These are phyloP conservation scores for Dasyurus viverrinus DNA, from an alignment of 2,113 vertebrate genomes.

Conservation along the genomic window DNA sequence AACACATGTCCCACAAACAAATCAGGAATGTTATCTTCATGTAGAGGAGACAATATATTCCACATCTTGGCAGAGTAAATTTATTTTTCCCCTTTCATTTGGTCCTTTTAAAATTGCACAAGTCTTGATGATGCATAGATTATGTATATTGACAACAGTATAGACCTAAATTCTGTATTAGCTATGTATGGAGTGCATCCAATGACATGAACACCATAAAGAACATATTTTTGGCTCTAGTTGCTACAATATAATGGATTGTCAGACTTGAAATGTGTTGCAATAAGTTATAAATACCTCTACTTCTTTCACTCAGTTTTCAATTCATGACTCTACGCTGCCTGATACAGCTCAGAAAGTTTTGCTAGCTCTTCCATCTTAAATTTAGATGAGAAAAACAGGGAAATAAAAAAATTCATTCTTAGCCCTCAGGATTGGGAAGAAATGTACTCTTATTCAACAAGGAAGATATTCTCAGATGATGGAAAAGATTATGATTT, in stretches of 20 bases:
- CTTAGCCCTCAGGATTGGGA: not conserved
- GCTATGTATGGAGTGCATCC: conserved; percentile 4
- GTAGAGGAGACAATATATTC: not conserved
- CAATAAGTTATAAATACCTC: not conserved
- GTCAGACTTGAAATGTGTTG: conserved; percentile 40
- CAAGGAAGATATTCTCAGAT: not conserved
- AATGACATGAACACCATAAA: not conserved
- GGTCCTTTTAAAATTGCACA: not conserved
- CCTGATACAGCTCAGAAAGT: conserved; percentile 2
- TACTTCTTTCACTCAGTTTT: conserved; percentile 38
- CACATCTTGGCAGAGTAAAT: conserved; percentile 27
- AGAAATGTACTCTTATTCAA: not conserved
- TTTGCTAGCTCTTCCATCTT: conserved; percentile 37
- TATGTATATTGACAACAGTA: conserved; percentile 5
- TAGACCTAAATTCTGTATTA: conserved; percentile 19
- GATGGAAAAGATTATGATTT: not conserved
- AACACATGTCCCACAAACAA: conserved; percentile 1
- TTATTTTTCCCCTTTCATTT: conserved; percentile 55
- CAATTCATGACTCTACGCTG: not conserved
- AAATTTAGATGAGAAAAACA: conserved; percentile 40
- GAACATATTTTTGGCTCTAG: conserved; percentile 44
- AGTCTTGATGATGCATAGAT: not conserved
- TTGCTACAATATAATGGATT: not conserved
- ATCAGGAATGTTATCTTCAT: conserved; percentile 13
- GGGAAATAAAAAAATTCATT: conserved; percentile 19